Evolutionary conservation across 2,113 vertebrate genomes (phyloP).

Genomic region (Catharus bicknelli): DNA sequence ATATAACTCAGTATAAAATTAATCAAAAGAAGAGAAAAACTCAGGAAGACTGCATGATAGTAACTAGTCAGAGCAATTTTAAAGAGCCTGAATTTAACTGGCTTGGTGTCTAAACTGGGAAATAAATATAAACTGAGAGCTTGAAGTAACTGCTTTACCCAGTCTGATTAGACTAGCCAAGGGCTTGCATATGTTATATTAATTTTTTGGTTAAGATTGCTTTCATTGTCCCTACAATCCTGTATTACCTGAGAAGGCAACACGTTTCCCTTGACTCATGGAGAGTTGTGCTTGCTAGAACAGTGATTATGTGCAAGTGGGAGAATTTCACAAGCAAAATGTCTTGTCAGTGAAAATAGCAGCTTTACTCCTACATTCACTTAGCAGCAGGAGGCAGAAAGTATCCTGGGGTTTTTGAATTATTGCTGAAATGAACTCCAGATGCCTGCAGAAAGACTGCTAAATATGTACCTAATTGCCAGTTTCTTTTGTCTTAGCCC

Average conservation of each 20-base stretch:
- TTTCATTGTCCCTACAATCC: slow-evolving; percentile 7
- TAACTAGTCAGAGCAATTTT: background rate
- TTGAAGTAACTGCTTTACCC: background rate
- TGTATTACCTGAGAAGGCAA: background rate
- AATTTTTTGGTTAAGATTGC: background rate
- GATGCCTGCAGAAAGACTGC: slow-evolving; percentile 67
- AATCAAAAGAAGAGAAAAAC: background rate
- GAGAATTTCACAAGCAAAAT: slow-evolving; percentile 70
- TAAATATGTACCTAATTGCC: slow-evolving; percentile 73
- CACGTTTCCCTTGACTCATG: slow-evolving; percentile 14
- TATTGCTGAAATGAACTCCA: slow-evolving; percentile 68
- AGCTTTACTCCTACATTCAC: slow-evolving; percentile 74
- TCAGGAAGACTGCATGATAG: background rate
- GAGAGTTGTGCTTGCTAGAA: slow-evolving; percentile 52
- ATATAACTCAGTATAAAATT: background rate
- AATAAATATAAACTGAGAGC: background rate
- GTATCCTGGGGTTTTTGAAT: slow-evolving; percentile 66
- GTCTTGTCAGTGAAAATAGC: slow-evolving; percentile 73
- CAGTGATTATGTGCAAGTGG: slow-evolving; percentile 63
- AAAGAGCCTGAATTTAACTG: background rate
- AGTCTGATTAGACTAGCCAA: background rate
- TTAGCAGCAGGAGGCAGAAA: slow-evolving; percentile 68
- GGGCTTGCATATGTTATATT: background rate
- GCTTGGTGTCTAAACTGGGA: background rate
- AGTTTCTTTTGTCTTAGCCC: slow-evolving; percentile 60